Evolutionary conservation across 2,113 vertebrate species (phyloP), one percentile per base, ranked within the genome.

Genomic region (Progne subis): DNA sequence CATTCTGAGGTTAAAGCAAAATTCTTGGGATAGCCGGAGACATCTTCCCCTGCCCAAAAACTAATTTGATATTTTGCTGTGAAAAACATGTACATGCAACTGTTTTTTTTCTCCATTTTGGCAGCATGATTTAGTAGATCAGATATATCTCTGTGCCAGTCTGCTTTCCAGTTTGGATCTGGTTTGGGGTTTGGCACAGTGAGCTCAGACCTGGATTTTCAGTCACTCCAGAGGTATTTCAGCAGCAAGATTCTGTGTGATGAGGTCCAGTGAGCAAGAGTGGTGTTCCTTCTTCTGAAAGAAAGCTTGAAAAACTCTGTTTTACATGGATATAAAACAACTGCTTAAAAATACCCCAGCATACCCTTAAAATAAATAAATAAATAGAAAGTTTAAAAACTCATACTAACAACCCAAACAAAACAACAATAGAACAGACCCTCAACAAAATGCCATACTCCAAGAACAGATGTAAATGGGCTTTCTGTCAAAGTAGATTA

Each of bases 1-100:
- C 9, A 24, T 52, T 88, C 18, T 52, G 32, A 20, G 46, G 6
- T 57, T 32, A 70, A 90, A 91, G 4, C 2, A 2, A 70, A 18
- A 12, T 88, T 32, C 8, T 47, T 52, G 37, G n/a, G 10, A 69
- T 31, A 37, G 23, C 5, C 46, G 78, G 12, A 72, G 18, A 18
- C 26, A 8, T 39, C 8, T 61, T 18, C 11, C 3, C 12, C 19
- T 18, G 11, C 13, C 5, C 55, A 31, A 26, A 26, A 18, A 24
- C 41, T 31, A 5, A 14, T 69, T 25, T 69, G 26, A 32, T 72
- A 52, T 41, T 31, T 7, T 65, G 0, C 10, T 25, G 15, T 75
- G 60, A 34, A 61, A 85, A 74, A 29, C 2, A 0, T 2, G 2
- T 6, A 0, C 37, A 9, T 39, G 8, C 6, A 46, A 9, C 18